Conservation (phyloP, 2,113 vertebrate species). For the Nothocercus julius region DNA sequence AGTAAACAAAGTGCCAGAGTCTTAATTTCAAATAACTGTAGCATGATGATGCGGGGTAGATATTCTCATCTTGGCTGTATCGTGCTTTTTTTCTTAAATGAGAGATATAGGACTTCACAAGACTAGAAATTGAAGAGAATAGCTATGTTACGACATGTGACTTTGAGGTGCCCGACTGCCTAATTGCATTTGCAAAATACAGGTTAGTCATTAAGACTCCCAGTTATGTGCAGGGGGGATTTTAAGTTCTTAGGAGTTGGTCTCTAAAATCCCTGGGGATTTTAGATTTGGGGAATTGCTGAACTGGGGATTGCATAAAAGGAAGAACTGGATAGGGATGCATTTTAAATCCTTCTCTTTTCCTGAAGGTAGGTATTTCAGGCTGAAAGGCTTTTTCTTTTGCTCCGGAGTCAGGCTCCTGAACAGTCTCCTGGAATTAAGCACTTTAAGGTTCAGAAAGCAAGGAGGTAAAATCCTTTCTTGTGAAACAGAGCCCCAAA, state of each 20-base stretch:
- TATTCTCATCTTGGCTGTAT: neutral
- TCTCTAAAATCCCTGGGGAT: neutral
- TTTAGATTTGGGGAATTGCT: too few relatives aligned
- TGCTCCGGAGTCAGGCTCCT: too few relatives aligned
- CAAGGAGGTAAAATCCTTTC: too few relatives aligned
- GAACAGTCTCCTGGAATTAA: too few relatives aligned
- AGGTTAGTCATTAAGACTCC: neutral
- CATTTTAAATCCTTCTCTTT: neutral
- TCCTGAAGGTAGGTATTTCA: neutral
- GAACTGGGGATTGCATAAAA: neutral
- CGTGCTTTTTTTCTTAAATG: neutral
- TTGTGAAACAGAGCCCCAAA: too few relatives aligned
- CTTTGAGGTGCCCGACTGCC: neutral
- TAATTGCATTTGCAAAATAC: neutral
- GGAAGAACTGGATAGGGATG: neutral
- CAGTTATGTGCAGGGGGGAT: neutral
- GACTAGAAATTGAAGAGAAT: neutral
- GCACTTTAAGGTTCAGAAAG: too few relatives aligned
- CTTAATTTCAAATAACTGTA: neutral
- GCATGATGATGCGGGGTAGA: neutral
- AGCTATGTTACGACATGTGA: neutral
- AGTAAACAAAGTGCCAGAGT: neutral
- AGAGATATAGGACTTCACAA: neutral
- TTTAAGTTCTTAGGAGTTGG: neutral
- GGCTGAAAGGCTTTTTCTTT: too few relatives aligned